Base-by-base conservation (phyloP, 2,113 vertebrate genomes). In the Atrichornis clamosus region DNA sequence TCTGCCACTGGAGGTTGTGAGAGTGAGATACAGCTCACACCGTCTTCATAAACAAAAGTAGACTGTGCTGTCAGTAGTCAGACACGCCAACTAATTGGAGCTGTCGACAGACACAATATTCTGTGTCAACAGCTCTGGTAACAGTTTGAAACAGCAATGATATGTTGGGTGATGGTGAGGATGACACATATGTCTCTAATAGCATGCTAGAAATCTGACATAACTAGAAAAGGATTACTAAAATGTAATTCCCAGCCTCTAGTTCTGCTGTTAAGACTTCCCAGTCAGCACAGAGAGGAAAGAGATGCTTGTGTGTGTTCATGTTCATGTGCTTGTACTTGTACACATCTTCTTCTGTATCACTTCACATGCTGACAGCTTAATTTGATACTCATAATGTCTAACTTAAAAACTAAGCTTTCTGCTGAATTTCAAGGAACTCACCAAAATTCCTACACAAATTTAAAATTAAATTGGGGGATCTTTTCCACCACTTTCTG, bases 81-180 rank as follows among this genome's bases (percentile, higher is more conserved):
- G 98, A 98, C 98, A 98, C 93, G 96, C 97, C 98, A 98, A 98
- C 98, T 98, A 98, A 98, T 98, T 98, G 98, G 98, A 98, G 98
- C 98, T 98, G 98, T 98, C 98, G 97, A 98, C 98, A 98, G 98
- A 98, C 97, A 98, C 98, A 98, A 98, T 98, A 98, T 98, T 98
- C 98, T 98, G 97, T 98, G 98, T 98, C 98, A 98, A 98, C 98
- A 98, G 97, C 97, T 97, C 98, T 97, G 95, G 98, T 98, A 98
- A 98, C 98, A 98, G 98, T 98, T 98, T 98, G 98, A 98, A 98
- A 97, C 96, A 98, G 98, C 98, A 98, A 98, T 98, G 98, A 98
- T 98, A 98, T 97, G 98, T 98, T 98, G 98, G 98, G 96, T 98
- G 98, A 98, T 98, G 98, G 97, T 98, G 95, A 97, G 96, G 97